Percentiles rank a stretch among this genome's conserved stretches.
phyloP scores from a whole-genome alignment of 2,797 vertebrate genomes.

The Poecile montanus region DNA sequence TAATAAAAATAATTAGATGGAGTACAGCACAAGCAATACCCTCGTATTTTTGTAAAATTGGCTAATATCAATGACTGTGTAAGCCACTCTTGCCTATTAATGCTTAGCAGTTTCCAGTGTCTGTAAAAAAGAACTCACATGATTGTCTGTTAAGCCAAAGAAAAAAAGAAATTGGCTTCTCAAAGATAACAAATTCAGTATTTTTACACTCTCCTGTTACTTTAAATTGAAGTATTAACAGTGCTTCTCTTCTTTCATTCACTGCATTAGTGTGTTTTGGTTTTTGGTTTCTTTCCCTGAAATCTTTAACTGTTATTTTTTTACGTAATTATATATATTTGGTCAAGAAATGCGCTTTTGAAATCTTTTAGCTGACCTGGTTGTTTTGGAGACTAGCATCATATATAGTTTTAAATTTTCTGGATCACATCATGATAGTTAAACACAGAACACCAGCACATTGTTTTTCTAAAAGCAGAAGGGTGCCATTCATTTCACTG shows the following conservation, averaged over 20 bases:
- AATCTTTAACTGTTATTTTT: slow-evolving; percentile 5
- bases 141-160: slow-evolving; percentile 20
- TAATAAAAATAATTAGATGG: slow-evolving; percentile 20
- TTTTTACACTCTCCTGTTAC: slow-evolving; percentile 51
- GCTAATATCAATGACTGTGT: not conserved
- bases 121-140: slow-evolving; percentile 18
- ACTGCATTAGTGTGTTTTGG: not conserved
- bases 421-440: not conserved
- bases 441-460: not conserved
- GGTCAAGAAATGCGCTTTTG: not conserved
- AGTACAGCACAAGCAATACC: not conserved
- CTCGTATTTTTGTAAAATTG: slow-evolving; percentile 15
- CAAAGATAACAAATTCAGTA: slow-evolving; percentile 6
- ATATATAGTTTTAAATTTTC: not conserved
- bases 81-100: slow-evolving; percentile 5
- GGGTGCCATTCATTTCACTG: not conserved
- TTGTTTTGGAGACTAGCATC: slow-evolving; percentile 8
- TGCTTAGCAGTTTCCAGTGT: slow-evolving; percentile 3
- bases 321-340: not conserved
- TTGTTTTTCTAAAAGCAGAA: slow-evolving; percentile 7
- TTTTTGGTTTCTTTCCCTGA: not conserved
- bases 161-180: slow-evolving; percentile 28
- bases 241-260: slow-evolving; percentile 37
- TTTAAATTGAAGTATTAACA: slow-evolving; percentile 33
- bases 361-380: slow-evolving; percentile 22